A percentile compares a stretch with the other conserved stretches of the same genome.
Evolutionary conservation across 2,113 vertebrate genomes (phyloP).

Genomic region (Craseonycteris thonglongyai): DNA sequence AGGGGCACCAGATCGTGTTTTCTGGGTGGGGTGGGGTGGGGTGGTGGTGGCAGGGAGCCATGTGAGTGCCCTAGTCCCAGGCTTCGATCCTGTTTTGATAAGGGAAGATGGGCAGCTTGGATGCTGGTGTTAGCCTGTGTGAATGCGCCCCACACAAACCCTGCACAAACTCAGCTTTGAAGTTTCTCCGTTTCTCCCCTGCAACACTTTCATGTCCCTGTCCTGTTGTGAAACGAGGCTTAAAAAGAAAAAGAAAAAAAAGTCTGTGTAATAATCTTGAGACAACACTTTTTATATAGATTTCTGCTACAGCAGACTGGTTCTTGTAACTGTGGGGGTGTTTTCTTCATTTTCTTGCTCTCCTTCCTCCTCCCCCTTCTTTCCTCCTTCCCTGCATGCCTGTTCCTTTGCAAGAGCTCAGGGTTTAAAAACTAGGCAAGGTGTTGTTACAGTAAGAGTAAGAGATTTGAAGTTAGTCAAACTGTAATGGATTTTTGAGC

Average conservation of each 20-base stretch:
- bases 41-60: too few relatives aligned
- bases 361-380: too few relatives aligned
- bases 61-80: background rate
- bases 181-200: fast-evolving
- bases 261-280: background rate
- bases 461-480: background rate
- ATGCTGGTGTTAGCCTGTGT: background rate
- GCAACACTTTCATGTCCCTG: background rate
- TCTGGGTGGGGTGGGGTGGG: background rate
- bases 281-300: background rate
- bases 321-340: background rate
- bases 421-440: background rate
- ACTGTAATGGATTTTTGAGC: background rate
- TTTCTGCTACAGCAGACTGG: background rate
- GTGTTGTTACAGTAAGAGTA: background rate
- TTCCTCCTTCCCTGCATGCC: background rate
- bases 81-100: background rate
- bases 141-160: background rate
- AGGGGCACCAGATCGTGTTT: fast-evolving
- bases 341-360: background rate
- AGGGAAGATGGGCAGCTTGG: fast-evolving
- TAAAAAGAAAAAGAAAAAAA: background rate
- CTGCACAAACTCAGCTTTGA: background rate
- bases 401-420: too few relatives aligned
- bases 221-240: background rate